phyloP scores from a whole-genome alignment of 2,113 vertebrate species.

The Xenus cinereus region DNA sequence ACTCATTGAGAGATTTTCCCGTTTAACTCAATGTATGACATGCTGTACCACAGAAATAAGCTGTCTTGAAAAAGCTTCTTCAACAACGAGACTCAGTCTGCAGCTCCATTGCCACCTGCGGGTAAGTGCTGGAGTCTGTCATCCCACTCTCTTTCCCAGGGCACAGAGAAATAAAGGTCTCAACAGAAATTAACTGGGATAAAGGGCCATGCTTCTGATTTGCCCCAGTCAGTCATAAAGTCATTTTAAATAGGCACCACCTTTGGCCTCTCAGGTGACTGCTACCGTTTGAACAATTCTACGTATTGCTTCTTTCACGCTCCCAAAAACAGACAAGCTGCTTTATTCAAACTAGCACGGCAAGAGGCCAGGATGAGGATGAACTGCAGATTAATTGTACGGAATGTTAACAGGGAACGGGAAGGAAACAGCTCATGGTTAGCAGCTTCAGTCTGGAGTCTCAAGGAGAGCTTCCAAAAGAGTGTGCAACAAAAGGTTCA shows the following conservation, averaged over 20 bases:
- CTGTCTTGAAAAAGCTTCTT: not conserved
- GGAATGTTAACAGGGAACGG: not conserved
- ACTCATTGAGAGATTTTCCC: constrained; percentile 54
- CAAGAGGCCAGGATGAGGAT: accelerated
- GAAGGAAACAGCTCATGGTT: not conserved
- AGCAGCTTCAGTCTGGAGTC: not conserved
- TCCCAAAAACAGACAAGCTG: not conserved
- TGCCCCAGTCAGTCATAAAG: not conserved
- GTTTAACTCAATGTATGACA: constrained; percentile 29
- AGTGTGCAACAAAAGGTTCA: not conserved
- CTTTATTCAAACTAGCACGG: not conserved
- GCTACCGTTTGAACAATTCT: not conserved
- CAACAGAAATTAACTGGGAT: not conserved
- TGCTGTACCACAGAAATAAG: not conserved
- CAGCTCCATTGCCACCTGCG: constrained; percentile 57
- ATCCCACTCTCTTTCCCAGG: not conserved
- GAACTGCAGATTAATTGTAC: not conserved
- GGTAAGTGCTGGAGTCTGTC: not conserved
- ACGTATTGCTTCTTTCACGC: not conserved
- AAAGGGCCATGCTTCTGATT: not conserved
- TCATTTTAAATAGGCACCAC: not conserved
- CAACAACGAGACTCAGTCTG: not conserved
- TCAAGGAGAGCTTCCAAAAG: not conserved
- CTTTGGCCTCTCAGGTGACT: not conserved
- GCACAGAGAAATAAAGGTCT: not conserved